A percentile compares a stretch with the other conserved stretches of the same genome.
phyloP scores from a whole-genome alignment of 1,140 invertebrate genomes.

The Zaprionus camerounensis region DNA sequence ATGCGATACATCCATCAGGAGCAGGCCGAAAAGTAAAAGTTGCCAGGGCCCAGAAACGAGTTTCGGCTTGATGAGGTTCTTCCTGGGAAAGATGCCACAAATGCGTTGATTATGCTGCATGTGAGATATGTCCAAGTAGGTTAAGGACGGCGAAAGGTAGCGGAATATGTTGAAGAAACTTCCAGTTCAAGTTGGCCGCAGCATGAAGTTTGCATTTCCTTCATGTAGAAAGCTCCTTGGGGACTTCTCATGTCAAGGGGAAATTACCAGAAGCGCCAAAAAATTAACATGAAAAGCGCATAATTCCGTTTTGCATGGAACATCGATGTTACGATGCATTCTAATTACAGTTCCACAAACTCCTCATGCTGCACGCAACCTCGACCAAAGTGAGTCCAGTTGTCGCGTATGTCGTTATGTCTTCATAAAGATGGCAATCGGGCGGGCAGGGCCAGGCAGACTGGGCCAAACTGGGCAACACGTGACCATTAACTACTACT shows the following conservation, averaged over 20 bases:
- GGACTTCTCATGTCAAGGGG: slow-evolving; percentile 13
- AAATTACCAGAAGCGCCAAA: slow-evolving; percentile 49
- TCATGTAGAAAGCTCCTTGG: no score
- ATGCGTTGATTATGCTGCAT: neutral
- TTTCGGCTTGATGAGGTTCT: slow-evolving; percentile 35
- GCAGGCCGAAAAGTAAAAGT: slow-evolving; percentile 57
- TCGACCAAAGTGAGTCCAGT: slow-evolving; percentile 17
- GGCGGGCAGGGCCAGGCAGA: slow-evolving; percentile 60
- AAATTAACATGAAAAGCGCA: slow-evolving; percentile 60
- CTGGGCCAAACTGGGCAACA: slow-evolving; percentile 60
- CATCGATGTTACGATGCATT: slow-evolving; percentile 43
- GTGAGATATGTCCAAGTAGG: neutral
- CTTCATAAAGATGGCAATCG: slow-evolving; percentile 81
- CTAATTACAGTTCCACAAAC: slow-evolving; percentile 60
- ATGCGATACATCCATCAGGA: slow-evolving; percentile 51
- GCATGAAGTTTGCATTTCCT: no score
- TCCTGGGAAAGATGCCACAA: neutral
- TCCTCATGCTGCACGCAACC: slow-evolving; percentile 5
- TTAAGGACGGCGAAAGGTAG: neutral
- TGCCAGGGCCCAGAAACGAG: slow-evolving; percentile 39
- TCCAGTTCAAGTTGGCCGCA: no score
- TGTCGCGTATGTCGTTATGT: slow-evolving; percentile 65
- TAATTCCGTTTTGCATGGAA: slow-evolving; percentile 39
- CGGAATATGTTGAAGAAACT: neutral
- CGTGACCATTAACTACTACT: slow-evolving; percentile 60